Evolutionary conservation across 2,888 invertebrate species (phyloP), one percentile per base, ranked within the genome.

Genomic region (Pardosa pseudoannulata): DNA sequence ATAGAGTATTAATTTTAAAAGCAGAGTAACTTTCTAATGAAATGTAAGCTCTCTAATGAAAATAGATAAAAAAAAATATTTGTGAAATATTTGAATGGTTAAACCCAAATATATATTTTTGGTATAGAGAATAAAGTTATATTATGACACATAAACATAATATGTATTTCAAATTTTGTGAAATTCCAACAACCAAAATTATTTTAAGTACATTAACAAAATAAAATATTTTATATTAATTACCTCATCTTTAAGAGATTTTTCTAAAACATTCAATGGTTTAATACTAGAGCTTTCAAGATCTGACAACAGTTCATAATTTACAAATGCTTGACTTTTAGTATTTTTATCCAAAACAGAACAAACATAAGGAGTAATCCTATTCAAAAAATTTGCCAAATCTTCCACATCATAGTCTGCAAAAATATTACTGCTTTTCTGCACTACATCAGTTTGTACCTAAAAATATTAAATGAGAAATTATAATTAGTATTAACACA

Each of bases 281-380:
- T 67, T 64, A 62, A 85, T 85, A 1, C 65, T 72, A 46, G 70
- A 70, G 9, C 41, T 32, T 56, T 81, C 78, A 36, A 27, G 41
- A 50, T 87, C 87, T 16, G 74, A 75, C 28, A 78, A 19, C 62
- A 82, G 70, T 39, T 74, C 73, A 70, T 79, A 87, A 6, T 68
- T 64, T 62, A 70, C 64, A 79, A 87, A 87, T 23, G 87, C 87
- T 56, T 74, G 56, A 31, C 79, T 87, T 64, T 68, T 70, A 27
- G 9, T 29, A 46, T 87, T 87, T 36, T 74, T 87, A 23, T 87
- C 79, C 19, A 87, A 74, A 36, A 70, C 68, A 28, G 81, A 71
- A 71, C 81, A 87, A 39, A 87, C 70, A 3, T 50, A 31, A n/a
- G 87, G 87, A n/a, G 82, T 50, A 3, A 82, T 79, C 68, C 41